Evolutionary conservation across 2,113 vertebrate species (phyloP).

Genomic region (Vireo altiloquus): DNA sequence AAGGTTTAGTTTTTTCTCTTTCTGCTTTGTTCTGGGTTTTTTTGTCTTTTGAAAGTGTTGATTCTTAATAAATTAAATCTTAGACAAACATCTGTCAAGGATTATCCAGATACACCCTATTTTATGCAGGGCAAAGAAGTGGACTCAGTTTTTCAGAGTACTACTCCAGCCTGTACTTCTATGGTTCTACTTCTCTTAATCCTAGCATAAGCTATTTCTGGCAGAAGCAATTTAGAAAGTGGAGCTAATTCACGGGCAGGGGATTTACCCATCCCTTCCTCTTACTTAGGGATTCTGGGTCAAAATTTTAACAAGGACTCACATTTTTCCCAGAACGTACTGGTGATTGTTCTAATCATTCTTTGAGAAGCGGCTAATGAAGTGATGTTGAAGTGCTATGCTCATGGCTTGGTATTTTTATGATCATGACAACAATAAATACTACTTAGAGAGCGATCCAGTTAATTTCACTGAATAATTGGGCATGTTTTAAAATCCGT

Average conservation of each 20-base stretch:
- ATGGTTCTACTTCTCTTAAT: neutral
- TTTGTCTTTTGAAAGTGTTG: neutral
- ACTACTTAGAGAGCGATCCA: neutral
- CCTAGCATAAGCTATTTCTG: neutral
- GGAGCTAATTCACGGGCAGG: neutral
- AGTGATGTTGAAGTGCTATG: neutral
- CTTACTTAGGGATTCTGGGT: neutral
- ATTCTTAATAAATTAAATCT: neutral
- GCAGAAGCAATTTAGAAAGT: constrained; percentile 7
- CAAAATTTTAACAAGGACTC: neutral
- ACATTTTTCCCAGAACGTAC: neutral
- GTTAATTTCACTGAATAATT: neutral
- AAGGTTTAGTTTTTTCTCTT: neutral
- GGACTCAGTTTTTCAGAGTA: neutral
- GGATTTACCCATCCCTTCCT: neutral
- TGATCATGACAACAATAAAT: neutral
- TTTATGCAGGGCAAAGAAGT: neutral
- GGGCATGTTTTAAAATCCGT: neutral
- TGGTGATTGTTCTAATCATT: neutral
- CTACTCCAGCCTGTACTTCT: neutral
- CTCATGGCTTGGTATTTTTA: neutral
- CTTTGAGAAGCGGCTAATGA: neutral
- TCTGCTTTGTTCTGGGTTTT: neutral
- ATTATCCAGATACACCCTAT: neutral
- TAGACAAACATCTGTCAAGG: constrained; percentile 22